These are phyloP conservation scores for Ashinkailepas kermadecensis DNA, from an alignment of 2,888 invertebrate species.

Conservation along the genomic window DNA sequence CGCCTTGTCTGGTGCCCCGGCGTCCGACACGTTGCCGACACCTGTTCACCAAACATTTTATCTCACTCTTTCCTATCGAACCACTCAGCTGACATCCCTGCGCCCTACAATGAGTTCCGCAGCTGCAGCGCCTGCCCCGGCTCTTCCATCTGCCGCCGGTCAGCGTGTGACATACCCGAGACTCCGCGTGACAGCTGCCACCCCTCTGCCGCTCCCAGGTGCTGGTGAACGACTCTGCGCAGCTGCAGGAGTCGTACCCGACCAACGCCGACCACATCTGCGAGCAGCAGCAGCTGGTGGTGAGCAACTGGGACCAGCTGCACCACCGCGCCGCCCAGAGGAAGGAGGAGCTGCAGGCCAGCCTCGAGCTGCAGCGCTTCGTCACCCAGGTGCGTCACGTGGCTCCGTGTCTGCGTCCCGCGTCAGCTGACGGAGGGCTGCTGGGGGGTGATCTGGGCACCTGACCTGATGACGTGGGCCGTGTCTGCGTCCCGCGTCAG, in stretches of 20 bases:
- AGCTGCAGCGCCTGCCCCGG: too few relatives aligned
- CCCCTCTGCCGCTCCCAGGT: slow-evolving; percentile 48
- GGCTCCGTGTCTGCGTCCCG: too few relatives aligned
- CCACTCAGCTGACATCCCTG: too few relatives aligned
- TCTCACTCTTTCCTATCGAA: too few relatives aligned
- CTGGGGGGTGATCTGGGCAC: background rate
- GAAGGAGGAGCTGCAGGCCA: slow-evolving; percentile 71
- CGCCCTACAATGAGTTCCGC: too few relatives aligned
- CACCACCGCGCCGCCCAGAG: slow-evolving; percentile 74
- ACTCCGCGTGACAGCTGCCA: background rate
- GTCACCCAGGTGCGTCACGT: slow-evolving; percentile 40
- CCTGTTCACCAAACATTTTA: too few relatives aligned
- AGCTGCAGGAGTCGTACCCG: slow-evolving; percentile 79
- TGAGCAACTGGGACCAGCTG: slow-evolving; percentile 77
- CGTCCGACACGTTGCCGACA: too few relatives aligned
- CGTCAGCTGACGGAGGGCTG: too few relatives aligned
- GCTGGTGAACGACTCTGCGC: slow-evolving; percentile 83
- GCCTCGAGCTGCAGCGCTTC: slow-evolving; percentile 82
- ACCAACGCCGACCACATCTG: slow-evolving; percentile 83
- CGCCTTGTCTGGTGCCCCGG: too few relatives aligned
- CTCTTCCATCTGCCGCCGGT: too few relatives aligned
- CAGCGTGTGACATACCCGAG: background rate
- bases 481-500: too few relatives aligned
- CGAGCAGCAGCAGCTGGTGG: slow-evolving; percentile 74
- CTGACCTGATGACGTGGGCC: background rate